Percentiles rank a stretch among this genome's conserved stretches.
Evolutionary conservation across 2,888 invertebrate species (phyloP).

Genomic region (Drosophila borborema): DNA sequence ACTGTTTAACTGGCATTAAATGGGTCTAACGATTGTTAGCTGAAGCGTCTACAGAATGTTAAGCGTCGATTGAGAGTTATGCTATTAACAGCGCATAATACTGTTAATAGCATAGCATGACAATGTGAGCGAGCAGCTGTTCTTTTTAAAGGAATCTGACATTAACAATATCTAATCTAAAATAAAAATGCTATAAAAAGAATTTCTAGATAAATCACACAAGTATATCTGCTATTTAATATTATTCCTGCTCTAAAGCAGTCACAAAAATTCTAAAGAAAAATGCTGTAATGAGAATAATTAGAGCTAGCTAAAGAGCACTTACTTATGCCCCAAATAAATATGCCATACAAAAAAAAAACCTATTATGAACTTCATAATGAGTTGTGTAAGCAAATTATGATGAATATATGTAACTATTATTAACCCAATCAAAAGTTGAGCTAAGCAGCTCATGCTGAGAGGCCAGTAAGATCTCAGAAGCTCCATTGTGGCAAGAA

Average conservation of each 20-base stretch:
- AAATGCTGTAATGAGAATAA: neutral
- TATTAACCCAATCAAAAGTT: neutral
- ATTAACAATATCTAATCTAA: too few species aligned
- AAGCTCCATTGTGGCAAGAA: neutral
- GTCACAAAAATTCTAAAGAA: too few species aligned
- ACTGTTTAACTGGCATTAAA: neutral
- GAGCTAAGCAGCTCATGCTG: constrained; percentile 1
- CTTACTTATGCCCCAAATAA: neutral
- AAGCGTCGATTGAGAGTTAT: too few species aligned
- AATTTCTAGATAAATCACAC: neutral
- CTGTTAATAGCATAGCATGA: too few species aligned
- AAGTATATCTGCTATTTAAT: neutral
- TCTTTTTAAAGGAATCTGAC: too few species aligned
- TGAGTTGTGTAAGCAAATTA: neutral
- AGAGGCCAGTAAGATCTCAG: neutral
- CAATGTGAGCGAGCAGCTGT: too few species aligned
- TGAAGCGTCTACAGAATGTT: too few species aligned
- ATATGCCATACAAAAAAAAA: neutral
- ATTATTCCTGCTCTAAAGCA: neutral
- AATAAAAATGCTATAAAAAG: too few species aligned
- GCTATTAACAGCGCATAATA: too few species aligned
- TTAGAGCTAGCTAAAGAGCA: neutral
- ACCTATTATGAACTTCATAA: neutral
- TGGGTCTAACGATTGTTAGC: neutral
- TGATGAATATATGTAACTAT: neutral